A percentile compares a stretch with the other conserved stretches of the same genome.
phyloP scores from a whole-genome alignment of 2,888 invertebrate species.

The Stramonita haemastoma region DNA sequence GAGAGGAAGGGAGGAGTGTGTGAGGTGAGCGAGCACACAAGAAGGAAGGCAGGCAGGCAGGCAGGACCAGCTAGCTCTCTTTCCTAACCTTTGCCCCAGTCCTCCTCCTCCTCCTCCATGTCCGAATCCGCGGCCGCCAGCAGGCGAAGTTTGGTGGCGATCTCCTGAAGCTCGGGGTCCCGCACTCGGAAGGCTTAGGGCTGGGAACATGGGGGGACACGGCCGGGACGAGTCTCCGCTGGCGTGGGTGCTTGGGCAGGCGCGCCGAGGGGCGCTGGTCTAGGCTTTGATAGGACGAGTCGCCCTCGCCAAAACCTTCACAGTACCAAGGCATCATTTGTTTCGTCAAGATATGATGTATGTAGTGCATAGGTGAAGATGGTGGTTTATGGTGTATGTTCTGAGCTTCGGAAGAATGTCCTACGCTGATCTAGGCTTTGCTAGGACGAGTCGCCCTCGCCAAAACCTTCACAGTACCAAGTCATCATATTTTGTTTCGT shows the following conservation, averaged over 20 bases:
- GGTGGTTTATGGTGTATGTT: no score
- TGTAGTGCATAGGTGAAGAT: no score
- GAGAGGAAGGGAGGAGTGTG: no score
- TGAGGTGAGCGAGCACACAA: no score
- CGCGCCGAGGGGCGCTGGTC: not conserved
- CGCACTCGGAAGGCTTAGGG: not conserved
- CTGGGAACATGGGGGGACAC: not conserved
- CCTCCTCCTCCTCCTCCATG: conserved; percentile 57
- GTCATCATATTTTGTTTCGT: not conserved
- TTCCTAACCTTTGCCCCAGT: not conserved
- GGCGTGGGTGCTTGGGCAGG: not conserved
- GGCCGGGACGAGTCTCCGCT: not conserved
- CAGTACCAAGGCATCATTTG: not conserved
- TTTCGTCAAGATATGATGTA: not conserved
- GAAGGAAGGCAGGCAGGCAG: no score
- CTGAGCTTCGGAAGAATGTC: no score
- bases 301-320: conserved; percentile 30
- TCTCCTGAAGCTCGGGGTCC: conserved; percentile 67
- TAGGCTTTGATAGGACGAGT: conserved; percentile 9
- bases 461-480: conserved; percentile 19
- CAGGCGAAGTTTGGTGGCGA: conserved; percentile 64
- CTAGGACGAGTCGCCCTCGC: conserved; percentile 22
- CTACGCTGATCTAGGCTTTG: not conserved
- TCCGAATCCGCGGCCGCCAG: conserved; percentile 60
- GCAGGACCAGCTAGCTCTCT: not conserved